A percentile compares a stretch with the other conserved stretches of the same genome.
phyloP scores from a whole-genome alignment of 92 coral and sea anemone genomes.

The Galaxea fascicularis region DNA sequence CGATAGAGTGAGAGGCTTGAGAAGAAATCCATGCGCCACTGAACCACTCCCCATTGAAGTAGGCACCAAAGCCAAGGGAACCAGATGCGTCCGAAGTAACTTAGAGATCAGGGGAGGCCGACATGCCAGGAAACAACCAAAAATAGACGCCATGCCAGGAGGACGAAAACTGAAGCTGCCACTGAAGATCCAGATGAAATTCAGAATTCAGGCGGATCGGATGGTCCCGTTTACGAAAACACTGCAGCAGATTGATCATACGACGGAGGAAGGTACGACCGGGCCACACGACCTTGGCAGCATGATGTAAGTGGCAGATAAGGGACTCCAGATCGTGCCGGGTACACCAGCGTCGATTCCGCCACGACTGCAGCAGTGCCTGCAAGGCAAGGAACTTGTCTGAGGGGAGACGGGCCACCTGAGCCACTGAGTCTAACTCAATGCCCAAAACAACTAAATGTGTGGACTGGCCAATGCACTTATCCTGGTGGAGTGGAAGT shows the following conservation, averaged over 20 bases:
- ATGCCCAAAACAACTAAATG: constrained; percentile 41
- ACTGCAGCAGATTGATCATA: background rate
- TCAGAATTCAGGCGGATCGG: constrained; percentile 6
- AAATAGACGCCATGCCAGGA: background rate
- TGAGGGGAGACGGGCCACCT: constrained; percentile 35
- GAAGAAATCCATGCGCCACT: background rate
- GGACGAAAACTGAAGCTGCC: background rate
- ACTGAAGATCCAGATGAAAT: constrained; percentile 5
- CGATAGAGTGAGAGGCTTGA: constrained; percentile 32
- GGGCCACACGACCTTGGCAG: constrained; percentile 12
- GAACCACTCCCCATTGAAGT: constrained; percentile 9
- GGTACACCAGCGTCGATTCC: background rate
- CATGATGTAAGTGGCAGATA: constrained; percentile 1
- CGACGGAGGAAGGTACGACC: constrained; percentile 23
- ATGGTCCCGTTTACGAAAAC: constrained; percentile 5
- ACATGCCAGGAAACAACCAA: constrained; percentile 15
- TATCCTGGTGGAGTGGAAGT: constrained; percentile 43
- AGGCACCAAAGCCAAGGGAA: constrained; percentile 21
- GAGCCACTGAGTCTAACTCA: constrained; percentile 50
- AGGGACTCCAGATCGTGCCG: constrained; percentile 24
- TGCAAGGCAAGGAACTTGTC: constrained; percentile 1
- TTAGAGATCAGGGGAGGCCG: constrained; percentile 18
- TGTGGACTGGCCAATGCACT: constrained; percentile 50
- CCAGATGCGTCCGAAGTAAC: constrained; percentile 37
- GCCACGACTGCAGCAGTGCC: constrained; percentile 22